Percentiles rank a stretch among this genome's conserved stretches.
These are phyloP conservation scores for Petrolisthes cinctipes DNA, from an alignment of 2,888 invertebrate genomes.

Conservation along the genomic window DNA sequence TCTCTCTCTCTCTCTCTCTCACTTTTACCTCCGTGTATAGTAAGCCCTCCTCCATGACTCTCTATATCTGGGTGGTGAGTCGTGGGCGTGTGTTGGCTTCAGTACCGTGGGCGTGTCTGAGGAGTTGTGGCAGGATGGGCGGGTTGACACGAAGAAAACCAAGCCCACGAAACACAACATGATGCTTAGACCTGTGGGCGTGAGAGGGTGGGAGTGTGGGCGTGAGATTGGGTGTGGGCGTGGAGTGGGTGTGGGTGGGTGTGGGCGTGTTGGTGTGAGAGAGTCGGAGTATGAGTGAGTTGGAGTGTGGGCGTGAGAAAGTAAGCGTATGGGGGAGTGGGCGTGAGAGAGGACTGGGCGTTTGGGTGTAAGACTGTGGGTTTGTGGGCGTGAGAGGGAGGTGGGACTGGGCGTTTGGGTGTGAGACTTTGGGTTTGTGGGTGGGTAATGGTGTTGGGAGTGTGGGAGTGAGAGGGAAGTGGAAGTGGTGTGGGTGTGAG, in stretches of 20 bases:
- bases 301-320: neutral
- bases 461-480: neutral
- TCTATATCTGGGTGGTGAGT: neutral
- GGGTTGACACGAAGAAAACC: neutral
- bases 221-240: neutral
- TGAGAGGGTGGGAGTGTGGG: no score
- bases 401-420: neutral
- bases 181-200: slow-evolving; percentile 10
- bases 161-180: neutral
- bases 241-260: neutral
- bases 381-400: neutral
- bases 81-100: neutral
- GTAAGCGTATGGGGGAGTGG: neutral
- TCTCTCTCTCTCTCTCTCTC: neutral
- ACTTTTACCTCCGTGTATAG: neutral
- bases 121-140: neutral
- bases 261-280: neutral
- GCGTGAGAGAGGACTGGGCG: neutral
- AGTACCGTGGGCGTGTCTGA: neutral
- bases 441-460: neutral
- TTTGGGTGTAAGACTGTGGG: neutral
- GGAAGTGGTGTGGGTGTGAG: neutral
- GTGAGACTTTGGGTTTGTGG: neutral
- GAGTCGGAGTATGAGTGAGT: neutral
- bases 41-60: slow-evolving; percentile 14